These are phyloP conservation scores for Haliclona indistincta DNA, from an alignment of 37 sponge, comb jelly and placozoan species.

Conservation along the genomic window DNA sequence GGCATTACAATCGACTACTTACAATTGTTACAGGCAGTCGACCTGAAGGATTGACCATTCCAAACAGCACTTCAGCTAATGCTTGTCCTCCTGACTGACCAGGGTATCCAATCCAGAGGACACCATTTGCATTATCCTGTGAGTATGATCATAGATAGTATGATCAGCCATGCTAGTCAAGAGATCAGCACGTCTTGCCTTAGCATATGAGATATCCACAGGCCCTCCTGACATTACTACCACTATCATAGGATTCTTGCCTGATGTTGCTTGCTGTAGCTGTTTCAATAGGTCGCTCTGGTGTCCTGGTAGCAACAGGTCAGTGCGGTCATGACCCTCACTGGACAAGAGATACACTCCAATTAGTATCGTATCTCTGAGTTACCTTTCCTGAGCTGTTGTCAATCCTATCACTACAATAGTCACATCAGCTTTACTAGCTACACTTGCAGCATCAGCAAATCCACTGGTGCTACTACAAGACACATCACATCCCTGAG, in stretches of 20 bases:
- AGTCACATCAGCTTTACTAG: constrained; percentile 59
- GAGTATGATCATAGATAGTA: not conserved
- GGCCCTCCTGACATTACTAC: constrained; percentile 84
- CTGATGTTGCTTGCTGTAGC: constrained; percentile 16
- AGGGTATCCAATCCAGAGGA: constrained; percentile 79
- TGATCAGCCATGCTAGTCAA: not conserved
- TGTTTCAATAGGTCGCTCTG: constrained; percentile 54
- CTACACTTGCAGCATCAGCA: constrained; percentile 50
- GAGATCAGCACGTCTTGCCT: constrained; percentile 20
- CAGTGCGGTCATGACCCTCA: constrained; percentile 75
- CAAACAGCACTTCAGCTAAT: constrained; percentile 76
- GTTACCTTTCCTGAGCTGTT: constrained; percentile 56
- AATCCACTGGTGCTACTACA: constrained; percentile 56
- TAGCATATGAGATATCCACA: constrained; percentile 71
- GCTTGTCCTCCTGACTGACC: constrained; percentile 85
- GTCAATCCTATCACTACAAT: constrained; percentile 72
- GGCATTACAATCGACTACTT: not conserved
- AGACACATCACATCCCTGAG: constrained; percentile 69
- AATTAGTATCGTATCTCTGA: not conserved
- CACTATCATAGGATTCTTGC: constrained; percentile 41
- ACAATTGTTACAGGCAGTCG: constrained; percentile 80
- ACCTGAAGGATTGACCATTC: constrained; percentile 72
- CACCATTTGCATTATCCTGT: constrained; percentile 63
- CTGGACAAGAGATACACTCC: constrained; percentile 9
- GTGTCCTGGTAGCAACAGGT: constrained; percentile 63